phyloP scores from a whole-genome alignment of 53 echinoderm and acorn worm species.

The Mesocentrotus franciscanus region DNA sequence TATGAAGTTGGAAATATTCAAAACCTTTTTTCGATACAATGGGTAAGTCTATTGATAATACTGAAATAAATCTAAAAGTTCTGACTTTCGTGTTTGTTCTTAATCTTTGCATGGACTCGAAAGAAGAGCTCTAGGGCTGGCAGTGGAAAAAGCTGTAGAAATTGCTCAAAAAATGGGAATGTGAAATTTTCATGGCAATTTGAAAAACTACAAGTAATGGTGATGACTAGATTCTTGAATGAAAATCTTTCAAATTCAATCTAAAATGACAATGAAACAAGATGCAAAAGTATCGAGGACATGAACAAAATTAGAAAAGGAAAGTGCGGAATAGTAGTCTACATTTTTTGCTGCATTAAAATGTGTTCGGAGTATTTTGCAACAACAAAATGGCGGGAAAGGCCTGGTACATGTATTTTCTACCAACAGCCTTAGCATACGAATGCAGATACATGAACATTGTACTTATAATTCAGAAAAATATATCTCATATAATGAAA shows the following conservation, averaged over 20 bases:
- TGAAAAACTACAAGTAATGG: background rate
- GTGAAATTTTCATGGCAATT: background rate
- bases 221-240: background rate
- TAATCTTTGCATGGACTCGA: background rate
- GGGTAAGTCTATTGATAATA: background rate
- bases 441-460: constrained; percentile 19
- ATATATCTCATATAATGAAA: constrained; percentile 51
- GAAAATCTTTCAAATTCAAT: background rate
- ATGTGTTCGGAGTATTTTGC: background rate
- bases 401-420: background rate
- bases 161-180: background rate
- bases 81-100: background rate
- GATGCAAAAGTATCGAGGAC: background rate
- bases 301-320: background rate
- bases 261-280: background rate
- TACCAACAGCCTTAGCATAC: background rate
- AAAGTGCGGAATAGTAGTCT: background rate
- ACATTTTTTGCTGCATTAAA: background rate
- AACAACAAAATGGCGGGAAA: background rate
- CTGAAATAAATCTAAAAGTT: background rate
- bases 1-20: background rate
- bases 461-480: constrained; percentile 50
- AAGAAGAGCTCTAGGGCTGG: background rate
- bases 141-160: constrained; percentile 23
- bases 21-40: background rate